Evolutionary conservation across 2,888 invertebrate genomes (phyloP).

Genomic region (Synanthedon vespiformis): DNA sequence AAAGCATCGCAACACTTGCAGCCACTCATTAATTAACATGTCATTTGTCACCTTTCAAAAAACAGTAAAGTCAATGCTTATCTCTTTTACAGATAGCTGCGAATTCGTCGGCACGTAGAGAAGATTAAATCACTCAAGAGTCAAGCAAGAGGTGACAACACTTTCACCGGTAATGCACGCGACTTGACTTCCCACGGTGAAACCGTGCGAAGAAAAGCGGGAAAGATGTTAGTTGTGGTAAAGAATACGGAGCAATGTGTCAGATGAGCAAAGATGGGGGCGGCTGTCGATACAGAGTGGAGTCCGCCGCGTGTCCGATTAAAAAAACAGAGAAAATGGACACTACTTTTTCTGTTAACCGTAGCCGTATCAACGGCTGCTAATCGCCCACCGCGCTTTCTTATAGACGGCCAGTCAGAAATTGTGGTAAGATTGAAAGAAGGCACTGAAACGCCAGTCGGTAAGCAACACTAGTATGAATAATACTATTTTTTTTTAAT

Average conservation of each 20-base stretch:
- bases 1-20: too few species aligned
- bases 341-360: slow-evolving; percentile 16
- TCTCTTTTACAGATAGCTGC: slow-evolving; percentile 36
- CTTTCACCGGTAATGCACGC: slow-evolving; percentile 49
- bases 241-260: slow-evolving; percentile 34
- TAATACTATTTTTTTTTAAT: too few species aligned
- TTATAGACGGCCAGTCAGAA: slow-evolving; percentile 90
- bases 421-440: slow-evolving; percentile 91
- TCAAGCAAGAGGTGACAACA: slow-evolving; percentile 35
- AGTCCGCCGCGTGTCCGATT: slow-evolving; percentile 49
- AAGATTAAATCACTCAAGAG: slow-evolving; percentile 32
- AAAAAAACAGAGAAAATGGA: slow-evolving; percentile 22
- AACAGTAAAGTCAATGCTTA: slow-evolving; percentile 28
- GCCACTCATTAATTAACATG: neutral
- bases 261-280: slow-evolving; percentile 38
- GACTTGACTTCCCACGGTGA: slow-evolving; percentile 40
- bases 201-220: slow-evolving; percentile 51
- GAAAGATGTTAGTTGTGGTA: slow-evolving; percentile 48
- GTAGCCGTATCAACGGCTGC: slow-evolving; percentile 32
- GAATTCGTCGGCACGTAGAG: slow-evolving; percentile 37
- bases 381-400: slow-evolving; percentile 88
- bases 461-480: slow-evolving; percentile 62
- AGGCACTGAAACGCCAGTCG: slow-evolving; percentile 86
- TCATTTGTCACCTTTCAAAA: slow-evolving; percentile 25
- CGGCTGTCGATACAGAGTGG: slow-evolving; percentile 21